Evolutionary conservation across 2,888 invertebrate species (phyloP), one percentile per base, ranked within the genome.

Genomic region (Stenchaetothrips biformis): DNA sequence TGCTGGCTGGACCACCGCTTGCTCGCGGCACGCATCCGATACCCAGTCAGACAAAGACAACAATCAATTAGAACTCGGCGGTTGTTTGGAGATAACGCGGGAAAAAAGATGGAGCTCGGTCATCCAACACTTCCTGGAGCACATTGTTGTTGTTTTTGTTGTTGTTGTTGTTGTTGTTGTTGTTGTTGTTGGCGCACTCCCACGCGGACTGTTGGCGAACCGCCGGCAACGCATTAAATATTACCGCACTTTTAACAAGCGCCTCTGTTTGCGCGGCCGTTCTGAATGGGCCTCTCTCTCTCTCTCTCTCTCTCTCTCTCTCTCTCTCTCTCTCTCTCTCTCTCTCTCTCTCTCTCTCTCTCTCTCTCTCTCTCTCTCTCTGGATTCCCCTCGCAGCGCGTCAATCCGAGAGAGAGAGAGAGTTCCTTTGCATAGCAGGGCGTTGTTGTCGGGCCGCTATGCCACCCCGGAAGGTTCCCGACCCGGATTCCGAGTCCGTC

Each of bases 201-300:
- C 53, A 53, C 53, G 53, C 53, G 8, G 53, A 53, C 13, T 53
- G 53, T 53, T 53, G 53, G 53, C 53, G 53, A 53, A 53, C 53
- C 53, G 53, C 53, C 18, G 53, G 53, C 53, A 53, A 18, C 67
- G 67, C 67, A 74, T 74, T 74, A 74, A 74, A 74, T 74, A 74
- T 74, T 74, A 74, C 21, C 67, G 67, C 67, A 74, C 67, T 74
- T 74, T 74, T 74, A 74, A 74, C 67, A 74, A 74, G 67, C 67
- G 67, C 67, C 67, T 21, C 13, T 53, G 53, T 53, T 53, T 53
- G 53, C 53, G 13, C 53, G 53, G 37, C 37, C 53, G 53, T 18
- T 53, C 53, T 53, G 53, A 53, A 53, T 53, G 53, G 53, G 53
- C 53, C 37, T 37, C 37, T 37, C 37, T 37, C 37, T 37, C 37